Evolutionary conservation across 2,113 vertebrate genomes (phyloP), one percentile per base, ranked within the genome.

Genomic region (Scartelaos histophorus): DNA sequence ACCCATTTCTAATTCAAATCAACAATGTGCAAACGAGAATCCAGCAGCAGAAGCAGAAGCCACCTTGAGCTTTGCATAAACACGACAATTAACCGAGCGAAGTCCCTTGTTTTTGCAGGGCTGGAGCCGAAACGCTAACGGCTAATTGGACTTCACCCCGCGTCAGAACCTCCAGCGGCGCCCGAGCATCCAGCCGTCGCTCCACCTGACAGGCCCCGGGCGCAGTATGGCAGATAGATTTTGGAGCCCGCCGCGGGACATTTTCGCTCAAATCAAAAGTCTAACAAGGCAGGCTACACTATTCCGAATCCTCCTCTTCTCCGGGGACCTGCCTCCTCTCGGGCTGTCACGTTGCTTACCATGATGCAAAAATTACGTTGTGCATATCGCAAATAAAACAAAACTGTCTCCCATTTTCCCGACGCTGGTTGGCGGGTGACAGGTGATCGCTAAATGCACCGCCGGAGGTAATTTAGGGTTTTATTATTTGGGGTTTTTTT

Each of bases 361-460:
- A 79, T 86, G 88, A 87, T 85, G 88, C 88, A 89, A 89, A 91
- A 80, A 85, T 86, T 82, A 78, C 88, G 80, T 60, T 67, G 82
- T 76, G 83, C 76, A 60, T 69, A 80, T 76, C 76, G 60, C 71
- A 73, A 78, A 54, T n/a, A 54, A 54, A 54, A 43, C 38, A 43
- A 43, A 7, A 19, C 51, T 16, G 47, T 19, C 71, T 71, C 66
- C 35, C 21, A 72, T 81, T 78, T 76, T 78, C 21, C 21, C 80
- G 82, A 71, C 49, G 86, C 83, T 85, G 78, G 87, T 85, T 86
- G 83, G 82, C 80, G 74, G 70, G 75, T 90, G 90, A 89, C 87
- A 89, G 87, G 83, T 87, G 89, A 87, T 90, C 90, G 88, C 88
- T 82, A 91, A 66, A 75, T 81, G 77, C 87, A 82, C 81, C 76